A percentile compares a stretch with the other conserved stretches of the same genome.
These are phyloP conservation scores for Lacanobia wlatinum DNA, from an alignment of 2,888 invertebrate genomes.

Conservation along the genomic window DNA sequence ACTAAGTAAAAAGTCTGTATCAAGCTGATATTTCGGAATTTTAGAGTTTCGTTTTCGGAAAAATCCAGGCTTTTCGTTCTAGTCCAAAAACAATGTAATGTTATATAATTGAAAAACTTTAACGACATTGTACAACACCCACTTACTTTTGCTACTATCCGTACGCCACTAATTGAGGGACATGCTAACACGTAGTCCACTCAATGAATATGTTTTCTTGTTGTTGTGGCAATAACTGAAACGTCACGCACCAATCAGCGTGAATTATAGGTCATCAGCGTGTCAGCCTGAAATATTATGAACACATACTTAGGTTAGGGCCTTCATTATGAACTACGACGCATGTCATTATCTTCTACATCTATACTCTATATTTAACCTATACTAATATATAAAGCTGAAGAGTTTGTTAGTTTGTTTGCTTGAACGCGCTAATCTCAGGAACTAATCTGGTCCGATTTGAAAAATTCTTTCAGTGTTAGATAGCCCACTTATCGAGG, in stretches of 20 bases:
- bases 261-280: slow-evolving; percentile 28
- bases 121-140: not conserved
- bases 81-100: not conserved
- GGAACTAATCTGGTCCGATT: no score
- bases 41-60: not conserved
- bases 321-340: slow-evolving; percentile 7
- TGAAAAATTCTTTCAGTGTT: no score
- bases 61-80: not conserved
- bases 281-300: slow-evolving; percentile 18
- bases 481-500: no score
- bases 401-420: no score
- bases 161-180: slow-evolving; percentile 46
- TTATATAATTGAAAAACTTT: not conserved
- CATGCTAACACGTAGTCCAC: slow-evolving; percentile 30
- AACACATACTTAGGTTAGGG: not conserved
- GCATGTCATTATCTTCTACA: not conserved
- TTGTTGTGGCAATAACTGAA: slow-evolving; percentile 39
- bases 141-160: slow-evolving; percentile 21
- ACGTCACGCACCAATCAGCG: slow-evolving; percentile 40
- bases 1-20: not conserved
- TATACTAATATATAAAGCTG: no score
- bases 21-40: not conserved
- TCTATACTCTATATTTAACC: no score
- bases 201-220: slow-evolving; percentile 55
- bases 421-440: no score